Evolutionary conservation across 2,797 vertebrate species (phyloP).

Genomic region (Sylvilagus floridanus): DNA sequence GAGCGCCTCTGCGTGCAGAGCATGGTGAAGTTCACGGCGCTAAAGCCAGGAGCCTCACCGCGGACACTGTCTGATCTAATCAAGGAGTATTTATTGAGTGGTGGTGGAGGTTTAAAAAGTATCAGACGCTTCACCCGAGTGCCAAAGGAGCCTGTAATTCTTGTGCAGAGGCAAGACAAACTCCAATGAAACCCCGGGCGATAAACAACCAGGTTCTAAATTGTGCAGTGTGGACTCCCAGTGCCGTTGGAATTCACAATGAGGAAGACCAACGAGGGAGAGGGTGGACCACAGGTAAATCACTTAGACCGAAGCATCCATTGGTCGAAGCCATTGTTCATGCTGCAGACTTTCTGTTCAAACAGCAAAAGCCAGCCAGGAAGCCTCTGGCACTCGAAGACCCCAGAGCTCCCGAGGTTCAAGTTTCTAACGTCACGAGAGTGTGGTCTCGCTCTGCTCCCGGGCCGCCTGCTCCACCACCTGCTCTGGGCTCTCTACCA

Average conservation of each 20-base stretch:
- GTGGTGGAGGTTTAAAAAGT: no score
- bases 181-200: rapidly evolving
- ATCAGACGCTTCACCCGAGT: background rate
- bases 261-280: background rate
- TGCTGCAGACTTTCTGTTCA: background rate
- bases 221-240: background rate
- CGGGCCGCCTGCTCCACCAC: no score
- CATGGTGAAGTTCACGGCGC: no score
- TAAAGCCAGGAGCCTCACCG: no score
- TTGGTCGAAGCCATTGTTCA: background rate
- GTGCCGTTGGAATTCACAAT: background rate
- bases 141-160: background rate
- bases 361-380: background rate
- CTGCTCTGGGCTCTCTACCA: no score
- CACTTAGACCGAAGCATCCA: background rate
- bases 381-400: rapidly evolving
- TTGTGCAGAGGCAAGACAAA: background rate
- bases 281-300: rapidly evolving
- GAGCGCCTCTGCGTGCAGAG: no score
- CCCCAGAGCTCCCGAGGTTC: background rate
- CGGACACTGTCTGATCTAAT: no score
- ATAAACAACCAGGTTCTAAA: background rate
- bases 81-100: no score
- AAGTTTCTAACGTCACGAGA: conserved; percentile 3
- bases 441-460: background rate